Evolutionary conservation across 1,140 invertebrate genomes (phyloP).

Genomic region (Heterodera carotae): DNA sequence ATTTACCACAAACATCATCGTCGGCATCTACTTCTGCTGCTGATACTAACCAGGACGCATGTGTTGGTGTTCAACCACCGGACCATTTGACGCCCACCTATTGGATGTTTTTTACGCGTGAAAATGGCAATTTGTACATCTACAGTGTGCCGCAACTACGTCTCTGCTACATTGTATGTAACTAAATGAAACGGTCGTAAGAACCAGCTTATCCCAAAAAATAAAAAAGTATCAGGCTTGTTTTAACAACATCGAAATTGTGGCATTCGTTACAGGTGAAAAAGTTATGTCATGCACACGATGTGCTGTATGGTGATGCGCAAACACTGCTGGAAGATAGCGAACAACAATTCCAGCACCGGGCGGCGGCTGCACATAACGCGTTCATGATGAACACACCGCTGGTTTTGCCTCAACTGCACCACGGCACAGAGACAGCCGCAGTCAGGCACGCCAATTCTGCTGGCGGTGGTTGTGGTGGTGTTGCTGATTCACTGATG

Average conservation of each 20-base stretch:
- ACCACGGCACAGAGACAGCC: constrained; percentile 27
- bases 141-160: constrained; percentile 52
- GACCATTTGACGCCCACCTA: constrained; percentile 42
- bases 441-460: constrained; percentile 3
- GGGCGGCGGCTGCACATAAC: neutral
- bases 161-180: constrained; percentile 50
- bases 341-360: neutral
- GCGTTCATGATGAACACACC: constrained; percentile 31
- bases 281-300: constrained; percentile 40
- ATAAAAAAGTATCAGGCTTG: neutral
- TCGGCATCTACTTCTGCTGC: neutral
- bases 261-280: constrained; percentile 39
- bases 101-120: constrained; percentile 56
- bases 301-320: constrained; percentile 42
- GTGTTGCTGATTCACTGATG: constrained; percentile 21
- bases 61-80: constrained; percentile 30
- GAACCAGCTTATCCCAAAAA: no score
- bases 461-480: no score
- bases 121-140: constrained; percentile 57
- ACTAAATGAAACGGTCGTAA: no score
- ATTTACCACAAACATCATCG: constrained; percentile 7
- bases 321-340: constrained; percentile 45
- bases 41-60: neutral
- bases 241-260: neutral
- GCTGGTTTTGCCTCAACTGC: constrained; percentile 26